Evolutionary conservation across 2,888 invertebrate genomes (phyloP), one percentile per base, ranked within the genome.

Genomic region (Lucinisca nassula): DNA sequence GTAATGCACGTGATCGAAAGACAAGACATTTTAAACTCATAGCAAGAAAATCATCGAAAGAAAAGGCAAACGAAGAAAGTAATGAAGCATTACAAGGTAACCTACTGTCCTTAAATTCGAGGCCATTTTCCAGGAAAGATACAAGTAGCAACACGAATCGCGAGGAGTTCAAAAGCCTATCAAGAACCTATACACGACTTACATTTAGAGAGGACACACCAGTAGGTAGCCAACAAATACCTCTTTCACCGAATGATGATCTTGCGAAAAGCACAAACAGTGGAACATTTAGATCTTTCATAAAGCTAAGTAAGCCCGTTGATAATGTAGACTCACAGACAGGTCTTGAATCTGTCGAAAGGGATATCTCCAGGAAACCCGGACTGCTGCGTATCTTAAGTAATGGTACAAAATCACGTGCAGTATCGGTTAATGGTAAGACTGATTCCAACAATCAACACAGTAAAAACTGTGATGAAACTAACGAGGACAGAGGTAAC

Each of bases 1-100:
- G 87, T 49, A 92, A 92, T 79, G 92, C 93, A 0, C 80, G 92
- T 27, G 93, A 93, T 51, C 80, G 94, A 72, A 84, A 90, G 45
- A 88, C 94, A 0, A 76, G 92, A 40, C 91, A 93, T 78, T 93
- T 92, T 81, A 91, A 92, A 67, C 92, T 94, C 40, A 90, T 93
- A 35, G 55, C 92, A 40, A 90, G 58, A 73, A 88, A 27, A 14
- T 24, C 74, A 74, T 1, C 74, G n/a, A 38, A 74, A 40, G 67
- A 67, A 10, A 67, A 67, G 35, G 1, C 67, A 17, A 21, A 30
- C 17, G 67, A 67, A 32, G 67, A 67, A 2, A 35, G 17, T 35
- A 6, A 3, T 17, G 35, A 67, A 6, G 24, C 3, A 4, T 1
- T 35, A 12, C 67, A 21, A 4, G 35, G 67, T 4, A 67, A 67